Conservation (phyloP, 2,797 vertebrate species). For the Gymnoscopelus braueri region DNA sequence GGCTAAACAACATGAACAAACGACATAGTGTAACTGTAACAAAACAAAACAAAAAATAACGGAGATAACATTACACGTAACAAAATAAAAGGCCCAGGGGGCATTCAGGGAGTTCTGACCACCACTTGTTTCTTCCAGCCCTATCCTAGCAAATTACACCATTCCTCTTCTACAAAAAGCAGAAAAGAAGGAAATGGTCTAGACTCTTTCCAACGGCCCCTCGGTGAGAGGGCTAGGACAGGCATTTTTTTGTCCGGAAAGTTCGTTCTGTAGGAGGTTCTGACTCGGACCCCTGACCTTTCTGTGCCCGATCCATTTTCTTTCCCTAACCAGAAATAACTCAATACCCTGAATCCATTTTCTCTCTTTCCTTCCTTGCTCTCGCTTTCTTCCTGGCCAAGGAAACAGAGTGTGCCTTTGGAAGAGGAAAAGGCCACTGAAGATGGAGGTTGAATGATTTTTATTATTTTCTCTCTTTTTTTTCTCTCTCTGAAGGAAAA, state of each 20-base stretch:
- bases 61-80: constrained; percentile 33
- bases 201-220: constrained; percentile 52
- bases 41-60: constrained; percentile 64
- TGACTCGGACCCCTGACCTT: constrained; percentile 59
- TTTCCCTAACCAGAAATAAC: constrained; percentile 6
- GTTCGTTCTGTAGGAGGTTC: constrained; percentile 52
- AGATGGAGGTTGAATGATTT: constrained; percentile 74
- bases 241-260: constrained; percentile 32
- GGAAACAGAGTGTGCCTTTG: constrained; percentile 71
- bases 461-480: constrained; percentile 50
- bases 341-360: constrained; percentile 23
- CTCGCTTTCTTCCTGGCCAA: constrained; percentile 62
- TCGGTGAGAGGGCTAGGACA: constrained; percentile 35
- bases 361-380: constrained; percentile 44
- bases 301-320: constrained; percentile 68
- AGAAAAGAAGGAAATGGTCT: constrained; percentile 55
- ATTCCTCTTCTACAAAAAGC: constrained; percentile 47
- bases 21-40: constrained; percentile 80
- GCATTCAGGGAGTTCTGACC: constrained; percentile 68
- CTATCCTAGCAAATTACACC: constrained; percentile 65
- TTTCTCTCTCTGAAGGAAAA: constrained; percentile 70
- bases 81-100: constrained; percentile 70
- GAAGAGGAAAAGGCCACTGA: constrained; percentile 78
- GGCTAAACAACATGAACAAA: constrained; percentile 79
- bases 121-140: constrained; percentile 71